Conservation (phyloP, 2,888 invertebrate species). For the Microlaimidae sp. region DNA sequence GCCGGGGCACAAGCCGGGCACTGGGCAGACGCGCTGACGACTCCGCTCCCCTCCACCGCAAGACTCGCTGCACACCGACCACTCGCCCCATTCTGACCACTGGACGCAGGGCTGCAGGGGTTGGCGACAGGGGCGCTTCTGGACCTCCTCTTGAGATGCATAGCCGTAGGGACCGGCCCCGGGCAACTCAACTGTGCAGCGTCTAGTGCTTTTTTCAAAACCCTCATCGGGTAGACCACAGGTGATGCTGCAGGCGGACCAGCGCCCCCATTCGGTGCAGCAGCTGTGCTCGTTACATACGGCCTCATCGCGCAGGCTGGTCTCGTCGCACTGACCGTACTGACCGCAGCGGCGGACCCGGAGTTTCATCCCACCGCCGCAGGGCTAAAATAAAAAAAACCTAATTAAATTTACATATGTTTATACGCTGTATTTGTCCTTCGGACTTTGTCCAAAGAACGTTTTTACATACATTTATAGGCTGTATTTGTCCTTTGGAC, state of each 20-base stretch:
- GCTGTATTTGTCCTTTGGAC: too few species aligned
- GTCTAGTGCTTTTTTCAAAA: not conserved
- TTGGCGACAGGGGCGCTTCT: not conserved
- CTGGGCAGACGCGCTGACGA: not conserved
- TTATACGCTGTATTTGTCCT: too few species aligned
- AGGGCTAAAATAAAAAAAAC: conserved; percentile 11
- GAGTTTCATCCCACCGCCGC: conserved; percentile 14
- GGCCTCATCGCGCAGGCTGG: not conserved
- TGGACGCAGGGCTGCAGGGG: not conserved
- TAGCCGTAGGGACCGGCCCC: not conserved
- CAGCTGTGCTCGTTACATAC: not conserved
- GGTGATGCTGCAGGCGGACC: not conserved
- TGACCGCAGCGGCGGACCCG: not conserved
- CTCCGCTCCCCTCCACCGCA: not conserved
- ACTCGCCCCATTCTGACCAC: conserved; percentile 4
- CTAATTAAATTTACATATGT: too few species aligned
- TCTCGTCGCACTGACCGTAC: not conserved
- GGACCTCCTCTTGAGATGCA: not conserved
- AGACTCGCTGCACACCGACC: not conserved
- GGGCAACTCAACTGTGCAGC: not conserved
- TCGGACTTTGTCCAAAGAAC: too few species aligned
- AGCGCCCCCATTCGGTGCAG: not conserved
- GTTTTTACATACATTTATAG: too few species aligned
- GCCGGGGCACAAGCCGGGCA: not conserved
- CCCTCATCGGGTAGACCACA: not conserved